A percentile compares a stretch with the other conserved stretches of the same genome.
These are phyloP conservation scores for Sycophila texana DNA, from an alignment of 2,888 invertebrate species.

Conservation along the genomic window DNA sequence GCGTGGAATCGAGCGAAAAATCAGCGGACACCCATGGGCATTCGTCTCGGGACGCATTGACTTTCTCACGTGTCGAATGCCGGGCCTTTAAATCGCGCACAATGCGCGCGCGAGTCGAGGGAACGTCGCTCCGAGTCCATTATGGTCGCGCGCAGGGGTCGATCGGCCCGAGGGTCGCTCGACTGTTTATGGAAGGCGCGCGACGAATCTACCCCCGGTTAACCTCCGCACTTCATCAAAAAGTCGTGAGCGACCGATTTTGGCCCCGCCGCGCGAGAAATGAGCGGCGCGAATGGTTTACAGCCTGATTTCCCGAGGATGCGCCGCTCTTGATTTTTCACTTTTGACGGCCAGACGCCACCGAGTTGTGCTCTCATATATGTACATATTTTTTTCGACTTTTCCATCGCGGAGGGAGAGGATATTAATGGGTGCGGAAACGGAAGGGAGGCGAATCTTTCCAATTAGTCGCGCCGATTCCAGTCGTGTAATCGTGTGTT, in stretches of 20 bases:
- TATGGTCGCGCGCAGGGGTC: not conserved
- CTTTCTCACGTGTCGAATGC: slow-evolving; percentile 11
- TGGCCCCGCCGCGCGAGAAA: slow-evolving; percentile 44
- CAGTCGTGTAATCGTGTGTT: slow-evolving; percentile 48
- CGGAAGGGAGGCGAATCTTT: not conserved
- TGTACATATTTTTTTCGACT: not conserved
- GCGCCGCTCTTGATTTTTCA: slow-evolving; percentile 9
- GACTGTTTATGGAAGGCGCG: not conserved
- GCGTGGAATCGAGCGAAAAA: too few species aligned
- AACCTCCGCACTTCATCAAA: slow-evolving; percentile 36
- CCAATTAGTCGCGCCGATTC: slow-evolving; percentile 45
- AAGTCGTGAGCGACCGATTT: slow-evolving; percentile 22
- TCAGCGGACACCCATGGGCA: too few species aligned
- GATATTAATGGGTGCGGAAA: not conserved
- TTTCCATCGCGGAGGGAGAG: not conserved
- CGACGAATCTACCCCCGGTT: slow-evolving; percentile 36
- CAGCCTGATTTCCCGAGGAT: slow-evolving; percentile 6
- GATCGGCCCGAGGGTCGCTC: not conserved
- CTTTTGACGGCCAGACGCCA: slow-evolving; percentile 5
- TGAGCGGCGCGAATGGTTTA: slow-evolving; percentile 38
- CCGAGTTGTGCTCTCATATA: too few species aligned
- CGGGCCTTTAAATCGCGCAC: not conserved
- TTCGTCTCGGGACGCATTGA: too few species aligned
- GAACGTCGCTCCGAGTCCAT: not conserved
- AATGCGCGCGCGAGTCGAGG: slow-evolving; percentile 1